Evolutionary conservation across 2,113 vertebrate species (phyloP), one percentile per base, ranked within the genome.

Genomic region (Fukomys damarensis): DNA sequence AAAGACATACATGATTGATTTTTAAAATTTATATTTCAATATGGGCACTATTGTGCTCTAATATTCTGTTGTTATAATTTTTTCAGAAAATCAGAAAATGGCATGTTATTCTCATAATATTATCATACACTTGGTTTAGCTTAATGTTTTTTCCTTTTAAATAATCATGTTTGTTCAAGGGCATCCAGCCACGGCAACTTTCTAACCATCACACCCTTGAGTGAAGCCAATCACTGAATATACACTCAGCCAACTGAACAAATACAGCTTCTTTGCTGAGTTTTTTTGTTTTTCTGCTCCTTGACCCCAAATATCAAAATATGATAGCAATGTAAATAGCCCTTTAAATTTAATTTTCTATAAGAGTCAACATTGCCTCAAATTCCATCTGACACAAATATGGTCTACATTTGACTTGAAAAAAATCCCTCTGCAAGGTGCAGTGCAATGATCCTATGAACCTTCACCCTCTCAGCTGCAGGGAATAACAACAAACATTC

Each of bases 401-500:
- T 94, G 52, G 52, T 82, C 26, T 22, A 49, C 82, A 74, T 97
- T 96, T 97, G 95, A 97, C 88, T 72, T 92, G 30, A 9, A 91
- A 74, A 46, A 59, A 2, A 11, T 16, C 22, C 84, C 9, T 96
- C 43, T 0, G 0, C 66, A 65, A 80, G 0, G 0, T 80, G 86
- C 38, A 59, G 7, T 63, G 66, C 2, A 41, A 66, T 95, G 61
- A 43, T 28, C 32, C 26, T 52, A 49, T 7, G 2, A 1, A n/a
- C 41, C 35, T 79, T 35, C 3, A 41, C 41, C 32, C 13, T 96
- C 80, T 93, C 5, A 77, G 65, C 56, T 89, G 92, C 87, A n/a
- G 35, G 28, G 2, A n/a, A 79, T 84, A 68, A 54, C 95, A 83
- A 72, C 74, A 92, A 96, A 4, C 2, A 93, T 17, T 93, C 20